Conservation (phyloP, 2,888 invertebrate genomes). For the Parnassius glacialis region DNA sequence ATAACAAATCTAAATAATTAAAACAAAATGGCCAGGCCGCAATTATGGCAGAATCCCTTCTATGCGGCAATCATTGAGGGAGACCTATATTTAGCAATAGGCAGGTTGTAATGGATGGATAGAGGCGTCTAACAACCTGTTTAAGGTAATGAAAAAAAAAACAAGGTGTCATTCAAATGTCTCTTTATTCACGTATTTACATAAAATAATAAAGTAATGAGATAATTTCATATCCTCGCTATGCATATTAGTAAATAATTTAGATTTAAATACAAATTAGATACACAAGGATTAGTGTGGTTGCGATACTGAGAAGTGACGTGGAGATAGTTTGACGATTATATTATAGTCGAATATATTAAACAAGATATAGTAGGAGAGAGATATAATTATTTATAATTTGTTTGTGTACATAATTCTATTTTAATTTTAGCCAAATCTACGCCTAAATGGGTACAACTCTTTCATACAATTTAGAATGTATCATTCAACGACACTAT, state of each 20-base stretch:
- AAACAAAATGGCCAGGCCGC: no score
- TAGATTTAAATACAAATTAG: slow-evolving; percentile 63
- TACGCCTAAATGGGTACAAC: slow-evolving; percentile 31
- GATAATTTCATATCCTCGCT: slow-evolving; percentile 67
- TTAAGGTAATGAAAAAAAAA: slow-evolving; percentile 24
- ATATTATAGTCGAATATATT: slow-evolving; percentile 6
- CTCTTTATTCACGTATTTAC: slow-evolving; percentile 74
- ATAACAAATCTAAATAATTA: no score
- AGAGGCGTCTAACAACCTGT: no score
- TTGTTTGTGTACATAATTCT: slow-evolving; percentile 29
- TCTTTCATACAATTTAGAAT: slow-evolving; percentile 16
- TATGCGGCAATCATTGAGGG: no score
- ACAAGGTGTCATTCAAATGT: slow-evolving; percentile 57
- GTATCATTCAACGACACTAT: slow-evolving; percentile 17
- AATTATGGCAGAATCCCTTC: no score
- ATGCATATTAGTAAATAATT: slow-evolving; percentile 65
- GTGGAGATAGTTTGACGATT: slow-evolving; percentile 4
- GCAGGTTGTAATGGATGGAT: no score
- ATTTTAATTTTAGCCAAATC: slow-evolving; percentile 47
- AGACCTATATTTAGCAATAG: no score
- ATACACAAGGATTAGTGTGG: slow-evolving; percentile 12
- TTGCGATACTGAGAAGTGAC: slow-evolving; percentile 3
- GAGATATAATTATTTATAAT: slow-evolving; percentile 10
- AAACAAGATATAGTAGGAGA: slow-evolving; percentile 11
- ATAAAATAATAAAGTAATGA: slow-evolving; percentile 69